Conservation (phyloP, 1,140 invertebrate species). For the Cydia amplana region DNA sequence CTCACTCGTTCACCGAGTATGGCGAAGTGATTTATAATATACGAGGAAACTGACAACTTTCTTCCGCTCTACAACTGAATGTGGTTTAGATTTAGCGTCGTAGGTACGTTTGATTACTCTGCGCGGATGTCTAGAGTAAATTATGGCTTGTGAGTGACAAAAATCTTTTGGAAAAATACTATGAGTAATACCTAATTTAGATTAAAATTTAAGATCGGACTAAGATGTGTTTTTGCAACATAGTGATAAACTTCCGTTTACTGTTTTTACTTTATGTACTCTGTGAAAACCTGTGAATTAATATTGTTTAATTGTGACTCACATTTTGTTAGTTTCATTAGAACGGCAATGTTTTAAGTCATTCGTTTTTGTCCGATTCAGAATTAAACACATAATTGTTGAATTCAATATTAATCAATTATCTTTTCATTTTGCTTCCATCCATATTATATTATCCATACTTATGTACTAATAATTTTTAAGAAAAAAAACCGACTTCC, state of each 20-base stretch:
- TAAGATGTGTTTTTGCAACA: not conserved
- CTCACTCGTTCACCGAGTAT: not conserved
- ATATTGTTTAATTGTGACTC: not conserved
- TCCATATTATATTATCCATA: not conserved
- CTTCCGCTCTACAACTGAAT: constrained; percentile 21
- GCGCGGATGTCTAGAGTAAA: not conserved
- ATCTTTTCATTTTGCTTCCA: too few relatives aligned
- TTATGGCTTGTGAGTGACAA: not conserved
- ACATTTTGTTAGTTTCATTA: not conserved
- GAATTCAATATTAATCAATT: not conserved
- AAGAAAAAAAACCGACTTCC: too few relatives aligned
- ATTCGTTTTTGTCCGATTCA: not conserved
- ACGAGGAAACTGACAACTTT: constrained; percentile 26
- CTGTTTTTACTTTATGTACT: not conserved
- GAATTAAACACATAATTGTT: constrained; percentile 10
- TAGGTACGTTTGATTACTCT: not conserved
- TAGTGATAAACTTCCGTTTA: too few relatives aligned
- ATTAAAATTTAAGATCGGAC: not conserved
- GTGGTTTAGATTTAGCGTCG: not conserved
- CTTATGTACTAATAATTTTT: too few relatives aligned
- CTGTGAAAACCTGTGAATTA: not conserved
- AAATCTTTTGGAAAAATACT: not conserved
- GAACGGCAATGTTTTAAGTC: not conserved
- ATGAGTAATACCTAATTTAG: not conserved
- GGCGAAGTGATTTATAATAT: constrained; percentile 26